A percentile compares a stretch with the other conserved stretches of the same genome.
phyloP scores from a whole-genome alignment of 2,797 vertebrate genomes.

The Amblyopsis hoosieri region DNA sequence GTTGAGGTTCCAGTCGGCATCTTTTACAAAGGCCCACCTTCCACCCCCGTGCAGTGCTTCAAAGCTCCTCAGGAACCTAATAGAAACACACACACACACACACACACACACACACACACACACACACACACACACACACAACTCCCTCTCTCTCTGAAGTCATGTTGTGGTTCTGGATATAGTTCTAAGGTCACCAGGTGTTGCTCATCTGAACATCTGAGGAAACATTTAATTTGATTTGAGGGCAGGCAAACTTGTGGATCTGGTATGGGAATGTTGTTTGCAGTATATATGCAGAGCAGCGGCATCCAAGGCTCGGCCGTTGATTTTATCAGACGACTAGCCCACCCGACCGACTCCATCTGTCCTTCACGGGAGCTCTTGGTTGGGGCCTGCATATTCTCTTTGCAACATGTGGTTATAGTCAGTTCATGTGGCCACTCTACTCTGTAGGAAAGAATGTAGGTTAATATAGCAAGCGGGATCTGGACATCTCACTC shows the following conservation, averaged over 20 bases:
- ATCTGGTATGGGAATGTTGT: conserved; percentile 11
- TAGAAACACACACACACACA: conserved; percentile 22
- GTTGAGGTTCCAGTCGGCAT: conserved; percentile 39
- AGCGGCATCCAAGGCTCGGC: conserved; percentile 40
- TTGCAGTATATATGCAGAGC: conserved; percentile 29
- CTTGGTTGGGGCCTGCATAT: conserved; percentile 42
- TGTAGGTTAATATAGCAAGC: conserved; percentile 72
- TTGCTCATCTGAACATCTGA: conserved; percentile 52
- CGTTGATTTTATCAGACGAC: conserved; percentile 58
- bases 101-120: not conserved
- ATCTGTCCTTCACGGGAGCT: conserved; percentile 63
- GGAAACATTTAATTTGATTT: conserved; percentile 59
- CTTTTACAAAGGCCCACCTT: conserved; percentile 37
- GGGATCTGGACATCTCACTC: conserved; percentile 65
- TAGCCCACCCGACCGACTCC: conserved; percentile 30
- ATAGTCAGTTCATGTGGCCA: conserved; percentile 56
- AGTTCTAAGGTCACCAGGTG: conserved; percentile 46
- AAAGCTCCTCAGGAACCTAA: conserved; percentile 46
- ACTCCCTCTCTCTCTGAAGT: conserved; percentile 19
- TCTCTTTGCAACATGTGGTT: conserved; percentile 63
- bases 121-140: not conserved
- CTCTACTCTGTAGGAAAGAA: conserved; percentile 67
- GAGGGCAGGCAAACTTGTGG: conserved; percentile 24
- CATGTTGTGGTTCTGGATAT: conserved; percentile 25
- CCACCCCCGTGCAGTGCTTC: conserved; percentile 38